Percentiles rank a stretch among this genome's conserved stretches.
Evolutionary conservation across 2,888 invertebrate species (phyloP).

Genomic region (Ochlodes sylvanus): DNA sequence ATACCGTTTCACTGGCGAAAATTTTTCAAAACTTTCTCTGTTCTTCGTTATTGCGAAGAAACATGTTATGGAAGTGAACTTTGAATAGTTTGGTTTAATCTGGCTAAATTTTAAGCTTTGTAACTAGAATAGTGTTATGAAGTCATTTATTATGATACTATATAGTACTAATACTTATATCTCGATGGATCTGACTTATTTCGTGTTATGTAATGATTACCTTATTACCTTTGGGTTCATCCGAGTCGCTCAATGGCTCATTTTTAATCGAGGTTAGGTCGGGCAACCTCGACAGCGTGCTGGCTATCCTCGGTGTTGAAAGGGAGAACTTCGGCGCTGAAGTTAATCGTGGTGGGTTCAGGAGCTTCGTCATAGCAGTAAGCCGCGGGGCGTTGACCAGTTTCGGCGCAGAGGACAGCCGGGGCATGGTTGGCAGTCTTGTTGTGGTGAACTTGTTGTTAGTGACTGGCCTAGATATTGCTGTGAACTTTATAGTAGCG

Average conservation of each 20-base stretch:
- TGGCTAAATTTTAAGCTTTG: neutral
- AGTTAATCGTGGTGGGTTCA: constrained; percentile 11
- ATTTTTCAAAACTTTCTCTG: constrained; percentile 21
- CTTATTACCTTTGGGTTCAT: constrained; percentile 63
- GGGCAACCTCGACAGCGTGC: constrained; percentile 49
- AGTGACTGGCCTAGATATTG: constrained; percentile 18
- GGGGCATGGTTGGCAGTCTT: constrained; percentile 23
- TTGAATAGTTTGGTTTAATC: neutral
- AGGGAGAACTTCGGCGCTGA: constrained; percentile 24
- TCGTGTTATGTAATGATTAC: neutral
- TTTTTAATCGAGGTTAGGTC: constrained; percentile 63
- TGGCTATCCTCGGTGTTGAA: constrained; percentile 33
- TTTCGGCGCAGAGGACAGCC: constrained; percentile 15
- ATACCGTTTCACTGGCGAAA: constrained; percentile 14
- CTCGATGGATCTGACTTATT: too few species aligned
- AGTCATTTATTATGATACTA: too few species aligned
- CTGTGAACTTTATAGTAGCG: constrained; percentile 19
- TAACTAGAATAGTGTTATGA: neutral
- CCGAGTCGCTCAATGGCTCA: constrained; percentile 68
- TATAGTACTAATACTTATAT: too few species aligned
- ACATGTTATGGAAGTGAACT: neutral
- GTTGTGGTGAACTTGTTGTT: constrained; percentile 32
- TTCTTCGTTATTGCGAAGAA: neutral
- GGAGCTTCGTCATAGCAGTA: constrained; percentile 6
- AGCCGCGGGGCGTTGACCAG: constrained; percentile 2